Percentiles rank a stretch among this genome's conserved stretches.
These are phyloP conservation scores for Prosapia bicincta DNA, from an alignment of 2,888 invertebrate genomes.

Conservation along the genomic window DNA sequence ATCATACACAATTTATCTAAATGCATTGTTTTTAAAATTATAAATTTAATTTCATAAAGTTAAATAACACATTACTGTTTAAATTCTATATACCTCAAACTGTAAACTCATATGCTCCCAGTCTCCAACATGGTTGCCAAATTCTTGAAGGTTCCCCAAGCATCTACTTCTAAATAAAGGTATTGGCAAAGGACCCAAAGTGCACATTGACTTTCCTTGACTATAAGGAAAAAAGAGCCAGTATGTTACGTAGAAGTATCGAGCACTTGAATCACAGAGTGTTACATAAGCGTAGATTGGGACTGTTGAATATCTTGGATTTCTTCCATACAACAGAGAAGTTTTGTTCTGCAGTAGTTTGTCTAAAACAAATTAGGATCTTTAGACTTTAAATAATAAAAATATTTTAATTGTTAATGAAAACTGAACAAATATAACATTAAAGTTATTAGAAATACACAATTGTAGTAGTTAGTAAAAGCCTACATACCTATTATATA, in stretches of 20 bases:
- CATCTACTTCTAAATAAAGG: conserved; percentile 57
- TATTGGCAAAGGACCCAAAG: conserved; percentile 55
- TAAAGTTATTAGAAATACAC: no score
- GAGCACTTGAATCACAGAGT: conserved; percentile 45
- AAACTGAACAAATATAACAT: no score
- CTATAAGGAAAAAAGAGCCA: conserved; percentile 70
- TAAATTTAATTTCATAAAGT: no score
- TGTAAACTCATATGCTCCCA: conserved; percentile 65
- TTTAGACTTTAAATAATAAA: no score
- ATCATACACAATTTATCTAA: no score
- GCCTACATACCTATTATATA: no score
- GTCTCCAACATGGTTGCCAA: conserved; percentile 64
- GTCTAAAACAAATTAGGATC: conserved; percentile 42
- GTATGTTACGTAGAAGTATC: conserved; percentile 60
- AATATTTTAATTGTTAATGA: no score
- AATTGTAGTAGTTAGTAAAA: no score
- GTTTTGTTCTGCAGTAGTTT: conserved; percentile 47
- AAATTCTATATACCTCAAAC: conserved; percentile 52
- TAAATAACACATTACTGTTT: no score
- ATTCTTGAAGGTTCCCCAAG: conserved; percentile 54
- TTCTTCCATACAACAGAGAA: conserved; percentile 59
- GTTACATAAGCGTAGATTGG: conserved; percentile 59
- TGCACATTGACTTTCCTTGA: conserved; percentile 56
- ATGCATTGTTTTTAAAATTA: no score
- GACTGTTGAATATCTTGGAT: conserved; percentile 53